phyloP scores from a whole-genome alignment of 2,113 vertebrate species.

The Seriola aureovittata region DNA sequence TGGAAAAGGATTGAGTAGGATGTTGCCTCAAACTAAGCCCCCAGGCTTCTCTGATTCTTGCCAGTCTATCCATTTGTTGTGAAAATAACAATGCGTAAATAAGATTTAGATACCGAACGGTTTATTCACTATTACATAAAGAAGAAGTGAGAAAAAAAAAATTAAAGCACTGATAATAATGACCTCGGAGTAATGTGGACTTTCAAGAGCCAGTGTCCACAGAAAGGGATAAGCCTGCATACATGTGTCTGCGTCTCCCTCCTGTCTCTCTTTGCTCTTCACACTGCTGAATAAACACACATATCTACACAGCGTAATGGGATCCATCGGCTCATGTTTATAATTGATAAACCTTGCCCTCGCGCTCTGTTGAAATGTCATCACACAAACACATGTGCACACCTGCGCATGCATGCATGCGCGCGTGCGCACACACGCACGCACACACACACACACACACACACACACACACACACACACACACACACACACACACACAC shows the following conservation, averaged over 20 bases:
- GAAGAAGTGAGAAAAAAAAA: background rate
- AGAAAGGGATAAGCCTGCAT: slow-evolving; percentile 52
- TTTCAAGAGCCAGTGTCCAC: slow-evolving; percentile 43
- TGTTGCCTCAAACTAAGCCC: slow-evolving; percentile 61
- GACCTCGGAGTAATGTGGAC: slow-evolving; percentile 12
- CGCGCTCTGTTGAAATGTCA: slow-evolving; percentile 70
- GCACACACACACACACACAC: slow-evolving; percentile 2
- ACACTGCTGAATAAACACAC: slow-evolving; percentile 81
- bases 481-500: background rate
- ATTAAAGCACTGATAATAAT: slow-evolving; percentile 21
- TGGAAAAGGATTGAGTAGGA: slow-evolving; percentile 62
- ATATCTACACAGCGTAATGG: slow-evolving; percentile 68
- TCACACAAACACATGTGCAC: slow-evolving; percentile 30
- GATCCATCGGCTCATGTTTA: slow-evolving; percentile 78
- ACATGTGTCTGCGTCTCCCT: slow-evolving; percentile 29
- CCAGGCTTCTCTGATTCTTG: slow-evolving; percentile 51
- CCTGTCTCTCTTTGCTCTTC: slow-evolving; percentile 71
- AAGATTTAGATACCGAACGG: slow-evolving; percentile 29
- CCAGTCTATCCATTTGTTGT: slow-evolving; percentile 48
- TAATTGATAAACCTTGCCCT: slow-evolving; percentile 83
- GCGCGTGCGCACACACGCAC: background rate
- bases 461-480: background rate
- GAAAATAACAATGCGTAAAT: slow-evolving; percentile 42
- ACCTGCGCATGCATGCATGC: background rate
- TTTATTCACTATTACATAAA: slow-evolving; percentile 36